These are phyloP conservation scores for Dryomyza anilis DNA, from an alignment of 2,888 invertebrate genomes.

Conservation along the genomic window DNA sequence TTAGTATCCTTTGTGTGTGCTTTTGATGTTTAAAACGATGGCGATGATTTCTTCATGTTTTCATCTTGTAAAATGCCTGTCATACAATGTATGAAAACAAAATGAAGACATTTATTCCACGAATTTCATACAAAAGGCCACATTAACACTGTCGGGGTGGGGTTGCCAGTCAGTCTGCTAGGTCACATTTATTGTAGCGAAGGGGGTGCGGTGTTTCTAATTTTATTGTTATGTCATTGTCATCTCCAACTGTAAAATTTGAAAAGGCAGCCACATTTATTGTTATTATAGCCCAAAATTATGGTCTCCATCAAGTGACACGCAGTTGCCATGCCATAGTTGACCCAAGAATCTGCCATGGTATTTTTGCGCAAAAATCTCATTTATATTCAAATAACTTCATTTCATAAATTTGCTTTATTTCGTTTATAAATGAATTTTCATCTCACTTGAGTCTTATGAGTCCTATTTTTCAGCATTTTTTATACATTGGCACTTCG, in stretches of 20 bases:
- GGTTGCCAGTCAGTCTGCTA: too few species aligned
- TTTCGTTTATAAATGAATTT: conserved; percentile 10
- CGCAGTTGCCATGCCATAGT: too few species aligned
- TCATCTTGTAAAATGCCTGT: background rate
- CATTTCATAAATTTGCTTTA: conserved; percentile 2
- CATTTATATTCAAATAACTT: conserved; percentile 24
- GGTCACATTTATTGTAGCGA: background rate
- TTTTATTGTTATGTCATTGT: background rate
- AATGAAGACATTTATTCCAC: background rate
- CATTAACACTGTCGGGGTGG: too few species aligned
- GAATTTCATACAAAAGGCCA: background rate
- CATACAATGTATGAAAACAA: background rate
- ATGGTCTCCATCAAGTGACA: too few species aligned
- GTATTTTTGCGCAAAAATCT: conserved; percentile 17
- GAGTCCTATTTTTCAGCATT: background rate
- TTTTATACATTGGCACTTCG: background rate
- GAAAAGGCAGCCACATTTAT: background rate
- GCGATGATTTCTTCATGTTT: background rate
- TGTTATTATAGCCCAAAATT: background rate
- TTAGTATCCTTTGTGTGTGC: background rate
- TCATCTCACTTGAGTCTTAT: background rate
- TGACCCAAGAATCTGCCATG: background rate
- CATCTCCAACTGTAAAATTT: background rate
- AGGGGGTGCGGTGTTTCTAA: background rate
- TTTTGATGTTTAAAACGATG: background rate